Evolutionary conservation across 2,113 vertebrate genomes (phyloP), one percentile per base, ranked within the genome.

Genomic region (Psilopogon haemacephalus): DNA sequence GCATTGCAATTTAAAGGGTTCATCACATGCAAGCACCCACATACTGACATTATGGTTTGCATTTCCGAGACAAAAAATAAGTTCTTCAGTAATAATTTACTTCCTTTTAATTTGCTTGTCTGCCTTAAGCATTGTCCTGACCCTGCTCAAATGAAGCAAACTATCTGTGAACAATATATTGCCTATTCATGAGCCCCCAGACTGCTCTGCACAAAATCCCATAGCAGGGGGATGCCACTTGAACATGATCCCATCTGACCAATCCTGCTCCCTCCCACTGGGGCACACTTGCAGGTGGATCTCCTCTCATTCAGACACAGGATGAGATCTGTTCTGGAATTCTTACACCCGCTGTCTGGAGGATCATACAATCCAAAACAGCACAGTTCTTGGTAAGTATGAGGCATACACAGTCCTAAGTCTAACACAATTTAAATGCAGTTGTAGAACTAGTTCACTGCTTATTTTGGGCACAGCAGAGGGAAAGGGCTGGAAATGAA

Each of bases 201-300:
- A 16, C 3, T 0, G 1, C 38, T 7, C 38, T 33, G 56, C 55
- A 67, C 3, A 11, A 30, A 30, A 30, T 4, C 37, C 52, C 52
- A 1, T 0, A 33, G 37, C 15, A 15, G 16, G 3, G 6, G 15
- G 32, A 13, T 83, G 55, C 19, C 59, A 54, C 48, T 40, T 7
- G 3, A n/a, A 23, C 10, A 37, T 8, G 1, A 6, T 19, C 17
- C 44, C 35, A 18, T 28, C 27, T 0, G 0, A 48, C 4, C 0
- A 0, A 15, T 5, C 42, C 46, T 16, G 32, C 28, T 63, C 18
- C 56, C 32, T 55, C 17, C 38, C 3, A 1, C 44, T 3, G n/a
- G 44, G 20, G 33, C 38, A 52, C 0, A 2, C 32, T 12, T 2
- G 0, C 11, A 3, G 19, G 14, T 12, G 33, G 23, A 44, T 37